Conservation (phyloP, 2,797 vertebrate genomes). For the Nyctalus aviator region DNA sequence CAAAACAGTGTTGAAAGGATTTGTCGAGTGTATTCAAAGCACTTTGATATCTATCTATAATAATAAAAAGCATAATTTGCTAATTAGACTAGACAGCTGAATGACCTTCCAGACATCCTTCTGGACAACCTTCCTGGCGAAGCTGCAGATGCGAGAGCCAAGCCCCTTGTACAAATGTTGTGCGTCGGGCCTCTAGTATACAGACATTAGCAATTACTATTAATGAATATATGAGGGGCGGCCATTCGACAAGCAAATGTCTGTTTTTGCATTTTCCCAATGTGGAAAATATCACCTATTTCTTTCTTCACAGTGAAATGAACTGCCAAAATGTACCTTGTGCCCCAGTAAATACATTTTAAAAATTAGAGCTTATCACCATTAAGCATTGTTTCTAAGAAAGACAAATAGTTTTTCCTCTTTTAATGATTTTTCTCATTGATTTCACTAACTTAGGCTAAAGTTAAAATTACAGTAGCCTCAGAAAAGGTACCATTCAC, state of each 20-base stretch:
- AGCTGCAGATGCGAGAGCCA: no score
- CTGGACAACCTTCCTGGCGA: no score
- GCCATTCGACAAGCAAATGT: background rate
- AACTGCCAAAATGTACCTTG: background rate
- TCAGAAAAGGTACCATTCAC: conserved; percentile 10
- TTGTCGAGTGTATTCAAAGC: background rate
- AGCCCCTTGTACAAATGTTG: no score
- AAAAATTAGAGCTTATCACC: background rate
- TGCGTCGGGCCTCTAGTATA: no score
- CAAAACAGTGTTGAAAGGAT: conserved; percentile 1
- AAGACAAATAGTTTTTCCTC: conserved; percentile 16
- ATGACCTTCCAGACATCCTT: no score
- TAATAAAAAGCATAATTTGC: no score
- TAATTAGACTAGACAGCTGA: no score
- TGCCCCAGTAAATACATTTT: background rate
- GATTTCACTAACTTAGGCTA: conserved; percentile 18
- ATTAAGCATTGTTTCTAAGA: background rate
- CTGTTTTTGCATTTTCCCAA: background rate
- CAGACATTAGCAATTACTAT: background rate
- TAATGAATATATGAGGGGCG: background rate
- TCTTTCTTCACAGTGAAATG: conserved; percentile 45
- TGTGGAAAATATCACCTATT: background rate
- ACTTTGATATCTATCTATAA: background rate
- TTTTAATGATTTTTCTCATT: conserved; percentile 39
- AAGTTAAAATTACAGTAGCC: background rate